Evolutionary conservation across 2,888 invertebrate species (phyloP), one percentile per base, ranked within the genome.

Genomic region (Thysanoteuthis rhombus): DNA sequence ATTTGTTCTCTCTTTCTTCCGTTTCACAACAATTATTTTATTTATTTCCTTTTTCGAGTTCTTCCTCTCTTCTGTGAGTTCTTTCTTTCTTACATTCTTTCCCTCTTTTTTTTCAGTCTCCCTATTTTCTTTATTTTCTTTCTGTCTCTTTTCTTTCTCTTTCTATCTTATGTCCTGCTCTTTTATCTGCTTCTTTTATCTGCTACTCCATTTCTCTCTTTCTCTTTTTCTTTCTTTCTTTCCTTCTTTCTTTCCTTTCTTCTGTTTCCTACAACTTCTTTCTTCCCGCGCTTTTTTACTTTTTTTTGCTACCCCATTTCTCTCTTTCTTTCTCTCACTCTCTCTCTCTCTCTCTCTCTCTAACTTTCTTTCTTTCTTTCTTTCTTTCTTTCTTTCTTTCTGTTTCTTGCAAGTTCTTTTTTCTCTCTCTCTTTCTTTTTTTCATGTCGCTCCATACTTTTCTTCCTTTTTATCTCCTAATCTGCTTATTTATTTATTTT

Each of bases 221-320:
- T 4, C 19, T 25, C 16, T 22, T 58, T 12, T 32, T 32, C 10
- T 32, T 58, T 10, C 32, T 2, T 32, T 12, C 8, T n/a, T 2
- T n/a, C n/a, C n/a, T 8, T 5, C 1, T 10, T n/a, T 12, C 6
- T n/a, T 19, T n/a, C 12, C 32, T 75, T 32, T 0, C 12, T 8
- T 0, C 19, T 22, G n/a, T n/a, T 22, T 6, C 2, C n/a, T 10
- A 10, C 10, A 32, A n/a, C 16, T n/a, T 16, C 8, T 19, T 75
- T 16, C 10, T n/a, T 32, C 6, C 8, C 2, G 8, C 10, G 0
- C 5, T 75, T n/a, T 16, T n/a, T 75, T 10, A 8, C 16, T 32
- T 8, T n/a, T 19, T 75, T 1, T 16, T n/a, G 0, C 16, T 75
- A 1, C n/a, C 2, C 5, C 4, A 4, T 8, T 58, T 0, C 10